phyloP scores from a whole-genome alignment of 2,888 invertebrate genomes.

The Lamellibrachia columna region DNA sequence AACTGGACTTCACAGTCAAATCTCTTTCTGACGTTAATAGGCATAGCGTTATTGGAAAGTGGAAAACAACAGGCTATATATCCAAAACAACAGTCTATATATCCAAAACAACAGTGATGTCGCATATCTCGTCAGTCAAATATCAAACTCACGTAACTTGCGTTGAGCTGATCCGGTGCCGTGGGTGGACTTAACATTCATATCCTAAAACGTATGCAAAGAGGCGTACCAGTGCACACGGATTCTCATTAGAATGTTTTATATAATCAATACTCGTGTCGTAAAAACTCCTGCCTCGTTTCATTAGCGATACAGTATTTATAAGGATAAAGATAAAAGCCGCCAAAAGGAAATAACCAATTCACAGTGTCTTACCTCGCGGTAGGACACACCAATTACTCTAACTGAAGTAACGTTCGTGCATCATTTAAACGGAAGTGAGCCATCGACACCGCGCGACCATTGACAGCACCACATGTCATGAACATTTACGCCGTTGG shows the following conservation, averaged over 20 bases:
- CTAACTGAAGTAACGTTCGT: neutral
- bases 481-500: neutral
- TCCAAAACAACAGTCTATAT: no score
- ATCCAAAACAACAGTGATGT: neutral
- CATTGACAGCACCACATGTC: neutral
- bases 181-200: neutral
- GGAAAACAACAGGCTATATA: no score
- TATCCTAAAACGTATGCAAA: neutral
- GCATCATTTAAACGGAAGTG: neutral
- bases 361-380: neutral
- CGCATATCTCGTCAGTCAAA: neutral
- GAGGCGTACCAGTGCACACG: neutral
- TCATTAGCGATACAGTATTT: slow-evolving; percentile 6
- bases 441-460: neutral
- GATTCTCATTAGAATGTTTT: neutral
- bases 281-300: neutral
- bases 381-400: neutral
- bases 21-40: no score
- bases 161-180: neutral
- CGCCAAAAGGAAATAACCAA: neutral
- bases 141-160: neutral
- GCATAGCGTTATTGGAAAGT: no score
- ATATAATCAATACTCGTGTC: neutral
- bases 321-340: slow-evolving; percentile 3
- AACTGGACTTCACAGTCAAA: no score